These are phyloP conservation scores for Helicolenus hilgendorfi DNA, from an alignment of 2,797 vertebrate species.

Conservation along the genomic window DNA sequence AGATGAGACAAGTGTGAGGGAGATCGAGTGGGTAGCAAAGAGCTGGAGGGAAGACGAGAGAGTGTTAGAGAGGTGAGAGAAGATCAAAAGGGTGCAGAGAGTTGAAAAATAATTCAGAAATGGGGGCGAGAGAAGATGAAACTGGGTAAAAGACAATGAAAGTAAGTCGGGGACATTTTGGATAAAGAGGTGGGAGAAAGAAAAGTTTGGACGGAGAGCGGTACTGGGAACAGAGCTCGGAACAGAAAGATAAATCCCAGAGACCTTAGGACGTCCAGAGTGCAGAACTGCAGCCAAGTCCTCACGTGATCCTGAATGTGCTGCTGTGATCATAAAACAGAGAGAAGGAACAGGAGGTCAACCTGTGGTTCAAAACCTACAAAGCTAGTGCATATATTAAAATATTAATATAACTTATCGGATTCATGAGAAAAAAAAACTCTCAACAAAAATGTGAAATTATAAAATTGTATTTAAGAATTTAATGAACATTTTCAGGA, in stretches of 20 bases:
- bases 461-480: not conserved
- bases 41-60: not conserved
- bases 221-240: not conserved
- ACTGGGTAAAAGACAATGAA: not conserved
- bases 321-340: not conserved
- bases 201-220: not conserved
- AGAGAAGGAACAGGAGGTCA: not conserved
- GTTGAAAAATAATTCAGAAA: too few relatives aligned
- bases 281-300: not conserved
- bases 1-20: not conserved
- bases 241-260: not conserved
- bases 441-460: not conserved
- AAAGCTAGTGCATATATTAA: too few relatives aligned
- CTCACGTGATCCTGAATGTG: not conserved
- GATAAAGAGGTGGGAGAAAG: not conserved
- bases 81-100: not conserved
- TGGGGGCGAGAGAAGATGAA: not conserved
- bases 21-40: rapidly evolving
- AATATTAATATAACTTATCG: not conserved
- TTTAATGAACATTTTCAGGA: too few relatives aligned
- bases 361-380: not conserved
- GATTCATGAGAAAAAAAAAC: not conserved
- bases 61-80: not conserved
- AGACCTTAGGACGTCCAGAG: not conserved
- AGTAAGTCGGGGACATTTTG: not conserved